Conservation (phyloP, 2,797 vertebrate species). For the Sphaeramia orbicularis region DNA sequence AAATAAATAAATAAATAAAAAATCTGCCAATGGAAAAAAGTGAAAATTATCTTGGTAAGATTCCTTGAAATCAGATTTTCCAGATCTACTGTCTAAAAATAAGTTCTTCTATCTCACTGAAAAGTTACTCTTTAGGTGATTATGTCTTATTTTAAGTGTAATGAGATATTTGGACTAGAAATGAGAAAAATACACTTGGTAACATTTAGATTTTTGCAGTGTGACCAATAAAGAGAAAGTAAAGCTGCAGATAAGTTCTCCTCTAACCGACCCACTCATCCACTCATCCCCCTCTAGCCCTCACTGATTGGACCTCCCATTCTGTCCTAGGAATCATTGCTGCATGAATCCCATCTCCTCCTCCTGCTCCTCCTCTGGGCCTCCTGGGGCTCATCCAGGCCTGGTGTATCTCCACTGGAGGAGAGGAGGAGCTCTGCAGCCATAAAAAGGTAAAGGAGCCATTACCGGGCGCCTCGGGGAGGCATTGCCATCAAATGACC, state of each 20-base stretch:
- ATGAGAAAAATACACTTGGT: too few relatives aligned
- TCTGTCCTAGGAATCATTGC: conserved; percentile 29
- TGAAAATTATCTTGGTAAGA: too few relatives aligned
- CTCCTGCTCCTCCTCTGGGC: neutral
- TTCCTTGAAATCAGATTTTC: too few relatives aligned
- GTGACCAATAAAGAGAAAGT: conserved; percentile 11
- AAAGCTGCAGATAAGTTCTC: conserved; percentile 22
- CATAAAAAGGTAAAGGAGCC: conserved; percentile 78
- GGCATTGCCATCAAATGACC: conserved; percentile 82
- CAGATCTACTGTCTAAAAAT: too few relatives aligned
- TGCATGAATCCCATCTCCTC: conserved; percentile 40
- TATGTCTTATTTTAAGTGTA: too few relatives aligned
- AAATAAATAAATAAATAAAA: too few relatives aligned
- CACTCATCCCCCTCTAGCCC: conserved; percentile 31
- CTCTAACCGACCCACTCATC: conserved; percentile 18
- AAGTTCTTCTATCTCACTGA: too few relatives aligned
- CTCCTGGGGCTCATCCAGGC: conserved; percentile 36
- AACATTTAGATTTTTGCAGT: too few relatives aligned
- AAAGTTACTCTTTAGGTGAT: too few relatives aligned
- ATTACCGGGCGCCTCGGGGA: conserved; percentile 78
- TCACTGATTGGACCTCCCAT: conserved; percentile 43
- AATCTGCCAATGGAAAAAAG: too few relatives aligned
- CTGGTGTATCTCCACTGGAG: conserved; percentile 37
- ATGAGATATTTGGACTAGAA: too few relatives aligned
- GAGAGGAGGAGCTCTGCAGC: conserved; percentile 56